These are phyloP conservation scores for Semaprochilodus insignis DNA, from an alignment of 2,797 vertebrate species.

Conservation along the genomic window DNA sequence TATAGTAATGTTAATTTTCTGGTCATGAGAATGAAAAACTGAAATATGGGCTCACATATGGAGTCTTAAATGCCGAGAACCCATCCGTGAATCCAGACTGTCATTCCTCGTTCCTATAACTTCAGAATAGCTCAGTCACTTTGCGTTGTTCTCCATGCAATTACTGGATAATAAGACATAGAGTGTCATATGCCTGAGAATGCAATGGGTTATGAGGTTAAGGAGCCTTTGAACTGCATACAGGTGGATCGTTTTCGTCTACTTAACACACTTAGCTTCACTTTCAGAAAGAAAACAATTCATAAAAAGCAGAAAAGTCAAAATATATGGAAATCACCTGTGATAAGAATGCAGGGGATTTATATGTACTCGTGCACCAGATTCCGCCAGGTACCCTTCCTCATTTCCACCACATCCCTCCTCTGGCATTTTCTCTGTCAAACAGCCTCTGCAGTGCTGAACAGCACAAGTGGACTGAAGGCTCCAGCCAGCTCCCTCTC, in stretches of 20 bases:
- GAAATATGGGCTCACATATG: no score
- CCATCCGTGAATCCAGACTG: no score
- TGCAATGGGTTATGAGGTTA: neutral
- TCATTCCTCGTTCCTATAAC: neutral
- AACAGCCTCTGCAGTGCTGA: constrained; percentile 21
- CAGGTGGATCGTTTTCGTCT: neutral
- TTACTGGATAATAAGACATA: neutral
- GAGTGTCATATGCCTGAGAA: neutral
- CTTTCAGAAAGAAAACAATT: neutral
- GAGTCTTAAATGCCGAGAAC: no score
- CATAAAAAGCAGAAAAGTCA: neutral
- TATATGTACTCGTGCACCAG: neutral
- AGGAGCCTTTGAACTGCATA: neutral
- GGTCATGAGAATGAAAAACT: no score
- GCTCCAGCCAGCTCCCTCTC: constrained; percentile 58
- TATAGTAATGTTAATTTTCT: no score
- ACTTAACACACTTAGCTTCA: neutral
- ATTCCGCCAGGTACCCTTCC: constrained; percentile 56
- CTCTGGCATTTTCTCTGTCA: constrained; percentile 26
- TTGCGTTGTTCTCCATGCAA: neutral
- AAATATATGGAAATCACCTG: neutral
- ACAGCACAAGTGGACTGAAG: constrained; percentile 59
- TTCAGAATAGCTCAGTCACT: neutral
- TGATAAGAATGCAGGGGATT: neutral
- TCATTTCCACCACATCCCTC: constrained; percentile 59